phyloP scores from a whole-genome alignment of 2,797 vertebrate species.

The Paguma larvata region DNA sequence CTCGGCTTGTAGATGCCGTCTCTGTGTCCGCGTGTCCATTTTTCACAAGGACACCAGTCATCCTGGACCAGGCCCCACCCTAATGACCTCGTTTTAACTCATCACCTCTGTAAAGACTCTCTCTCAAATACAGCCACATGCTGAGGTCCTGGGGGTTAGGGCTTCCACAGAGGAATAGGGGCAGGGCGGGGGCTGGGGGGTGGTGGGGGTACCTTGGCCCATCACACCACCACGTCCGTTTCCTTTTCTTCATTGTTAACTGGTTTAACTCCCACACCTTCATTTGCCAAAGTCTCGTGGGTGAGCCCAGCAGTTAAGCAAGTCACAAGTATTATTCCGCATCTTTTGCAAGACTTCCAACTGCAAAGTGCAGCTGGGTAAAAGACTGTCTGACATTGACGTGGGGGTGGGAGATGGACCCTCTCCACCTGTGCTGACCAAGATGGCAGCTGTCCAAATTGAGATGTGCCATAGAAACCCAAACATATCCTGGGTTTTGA shows the following conservation, averaged over 20 bases:
- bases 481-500: not conserved
- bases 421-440: no score
- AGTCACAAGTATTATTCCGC: accelerated
- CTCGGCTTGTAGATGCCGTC: accelerated
- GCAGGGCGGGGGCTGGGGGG: no score
- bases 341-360: not conserved
- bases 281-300: not conserved
- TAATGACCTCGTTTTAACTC: not conserved
- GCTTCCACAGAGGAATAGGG: no score
- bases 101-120: not conserved
- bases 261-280: not conserved
- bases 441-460: accelerated
- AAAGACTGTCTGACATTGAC: accelerated
- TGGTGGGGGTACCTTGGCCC: not conserved
- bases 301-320: not conserved
- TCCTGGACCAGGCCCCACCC: not conserved
- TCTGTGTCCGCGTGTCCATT: not conserved
- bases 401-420: not conserved
- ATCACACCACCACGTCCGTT: accelerated
- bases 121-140: not conserved
- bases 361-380: not conserved
- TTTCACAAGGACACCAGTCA: not conserved
- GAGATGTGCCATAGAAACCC: no score
- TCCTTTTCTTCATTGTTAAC: not conserved
- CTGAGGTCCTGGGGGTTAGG: not conserved